These are phyloP conservation scores for Rhodeus uyekii DNA, from an alignment of 2,797 vertebrate species.

Conservation along the genomic window DNA sequence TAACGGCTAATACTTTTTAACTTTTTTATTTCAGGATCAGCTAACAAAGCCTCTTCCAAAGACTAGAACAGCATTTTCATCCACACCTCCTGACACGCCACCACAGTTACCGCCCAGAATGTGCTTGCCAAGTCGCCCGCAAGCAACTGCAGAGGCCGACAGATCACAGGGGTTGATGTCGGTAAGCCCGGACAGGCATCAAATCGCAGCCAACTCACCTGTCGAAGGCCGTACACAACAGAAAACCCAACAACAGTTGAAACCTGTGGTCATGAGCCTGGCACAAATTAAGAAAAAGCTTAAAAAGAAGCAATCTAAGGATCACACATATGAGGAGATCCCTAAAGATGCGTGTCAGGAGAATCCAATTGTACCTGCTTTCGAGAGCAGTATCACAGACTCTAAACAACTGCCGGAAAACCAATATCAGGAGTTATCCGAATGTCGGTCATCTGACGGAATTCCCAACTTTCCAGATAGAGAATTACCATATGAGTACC, in stretches of 20 bases:
- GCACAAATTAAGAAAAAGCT: conserved; percentile 70
- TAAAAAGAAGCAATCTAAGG: conserved; percentile 60
- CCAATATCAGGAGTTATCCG: conserved; percentile 59
- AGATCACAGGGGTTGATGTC: neutral
- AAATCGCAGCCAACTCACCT: neutral
- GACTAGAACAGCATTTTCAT: conserved; percentile 46
- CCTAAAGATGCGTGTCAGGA: neutral
- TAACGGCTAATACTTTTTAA: neutral
- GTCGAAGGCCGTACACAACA: conserved; percentile 1
- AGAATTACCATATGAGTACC: conserved; percentile 69
- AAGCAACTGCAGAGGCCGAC: conserved; percentile 33
- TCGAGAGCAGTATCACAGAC: neutral
- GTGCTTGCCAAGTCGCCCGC: conserved; percentile 21
- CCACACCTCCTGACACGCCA: neutral
- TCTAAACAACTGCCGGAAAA: conserved; percentile 31
- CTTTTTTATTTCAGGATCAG: conserved; percentile 44
- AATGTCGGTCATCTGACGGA: neutral
- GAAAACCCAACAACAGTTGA: conserved; percentile 54
- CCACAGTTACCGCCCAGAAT: conserved; percentile 7
- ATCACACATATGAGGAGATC: conserved; percentile 56
- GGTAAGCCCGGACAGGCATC: conserved; percentile 12
- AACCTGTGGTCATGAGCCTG: conserved; percentile 59
- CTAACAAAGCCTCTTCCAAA: conserved; percentile 56
- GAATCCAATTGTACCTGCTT: neutral
- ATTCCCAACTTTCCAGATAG: neutral